Evolutionary conservation across 2,113 vertebrate species (phyloP), one percentile per base, ranked within the genome.

Genomic region (Mastomys natalensis): DNA sequence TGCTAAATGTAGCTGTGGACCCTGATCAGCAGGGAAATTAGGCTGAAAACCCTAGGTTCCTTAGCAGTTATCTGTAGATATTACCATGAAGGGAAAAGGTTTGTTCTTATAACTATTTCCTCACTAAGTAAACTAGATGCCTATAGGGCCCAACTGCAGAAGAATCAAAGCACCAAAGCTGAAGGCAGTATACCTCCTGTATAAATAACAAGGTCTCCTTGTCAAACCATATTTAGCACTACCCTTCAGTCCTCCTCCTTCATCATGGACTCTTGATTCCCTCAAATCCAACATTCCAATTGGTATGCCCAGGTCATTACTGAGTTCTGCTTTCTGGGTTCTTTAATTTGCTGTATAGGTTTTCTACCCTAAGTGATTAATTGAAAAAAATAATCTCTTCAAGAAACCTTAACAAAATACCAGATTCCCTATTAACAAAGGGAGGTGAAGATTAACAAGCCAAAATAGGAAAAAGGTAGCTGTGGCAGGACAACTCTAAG

Each of bases 401-500:
- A 93, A 97, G 97, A 97, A 96, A 96, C 94, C 93, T 96, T 97
- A 96, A 97, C 95, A 98, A 97, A 98, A 98, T 97, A 97, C 92
- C 88, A 86, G 90, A 93, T 96, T 96, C 96, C 97, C 96, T 90
- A 95, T 93, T 96, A 97, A 93, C 68, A 95, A 96, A 87, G 94
- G 82, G 87, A 93, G 90, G 92, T 97, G 95, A 97, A 95, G 96
- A 96, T 93, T 96, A 97, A 97, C 96, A 97, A 91, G 76, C 93
- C 93, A 89, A 96, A 96, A 78, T 48, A 96, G 88, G 93, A 97
- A 51, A 95, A 92, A 77, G 95, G 70, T 68, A 77, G 96, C 92
- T 87, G 89, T 73, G 94, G 97, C 97, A 93, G 95, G 89, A 96
- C 0, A 70, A 53, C 89, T 96, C 74, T 89, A 48, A 97, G 73